Evolutionary conservation across 2,888 invertebrate species (phyloP).

Genomic region (Molorchus minor): DNA sequence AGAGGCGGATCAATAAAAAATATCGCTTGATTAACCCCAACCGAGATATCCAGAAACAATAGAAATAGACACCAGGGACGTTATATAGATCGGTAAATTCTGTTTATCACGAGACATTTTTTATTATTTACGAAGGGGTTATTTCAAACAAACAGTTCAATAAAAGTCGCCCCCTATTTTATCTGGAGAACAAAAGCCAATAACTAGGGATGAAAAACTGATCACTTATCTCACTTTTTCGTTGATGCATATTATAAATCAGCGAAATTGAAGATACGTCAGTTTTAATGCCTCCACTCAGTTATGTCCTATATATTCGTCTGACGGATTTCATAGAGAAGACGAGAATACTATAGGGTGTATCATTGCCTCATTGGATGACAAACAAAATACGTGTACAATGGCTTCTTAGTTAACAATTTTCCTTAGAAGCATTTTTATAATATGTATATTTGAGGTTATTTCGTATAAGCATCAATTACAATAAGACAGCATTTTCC

Average conservation of each 20-base stretch:
- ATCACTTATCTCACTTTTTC: conserved; percentile 38
- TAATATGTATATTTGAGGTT: too few relatives aligned
- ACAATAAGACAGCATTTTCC: too few relatives aligned
- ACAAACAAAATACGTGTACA: too few relatives aligned
- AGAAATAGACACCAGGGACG: conserved; percentile 13
- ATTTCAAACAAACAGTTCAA: conserved; percentile 36
- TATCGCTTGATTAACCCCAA: conserved; percentile 1
- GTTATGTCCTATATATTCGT: too few relatives aligned
- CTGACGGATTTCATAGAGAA: too few relatives aligned
- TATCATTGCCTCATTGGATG: too few relatives aligned
- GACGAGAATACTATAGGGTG: too few relatives aligned
- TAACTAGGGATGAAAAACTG: conserved; percentile 39
- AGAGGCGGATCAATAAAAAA: conserved; percentile 12
- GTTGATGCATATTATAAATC: conserved; percentile 36
- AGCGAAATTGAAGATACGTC: conserved; percentile 12
- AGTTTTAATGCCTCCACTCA: conserved; percentile 19
- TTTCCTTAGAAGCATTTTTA: too few relatives aligned
- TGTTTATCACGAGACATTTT: conserved; percentile 26
- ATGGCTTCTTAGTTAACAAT: too few relatives aligned
- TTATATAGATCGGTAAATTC: conserved; percentile 22
- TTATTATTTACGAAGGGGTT: conserved; percentile 31
- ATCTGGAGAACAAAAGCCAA: conserved; percentile 34
- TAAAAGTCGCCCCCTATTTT: conserved; percentile 33
- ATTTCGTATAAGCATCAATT: too few relatives aligned
- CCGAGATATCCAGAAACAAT: background rate